Base-by-base conservation (phyloP, 2,797 vertebrate genomes). In the Acanthurus leucopareius region DNA sequence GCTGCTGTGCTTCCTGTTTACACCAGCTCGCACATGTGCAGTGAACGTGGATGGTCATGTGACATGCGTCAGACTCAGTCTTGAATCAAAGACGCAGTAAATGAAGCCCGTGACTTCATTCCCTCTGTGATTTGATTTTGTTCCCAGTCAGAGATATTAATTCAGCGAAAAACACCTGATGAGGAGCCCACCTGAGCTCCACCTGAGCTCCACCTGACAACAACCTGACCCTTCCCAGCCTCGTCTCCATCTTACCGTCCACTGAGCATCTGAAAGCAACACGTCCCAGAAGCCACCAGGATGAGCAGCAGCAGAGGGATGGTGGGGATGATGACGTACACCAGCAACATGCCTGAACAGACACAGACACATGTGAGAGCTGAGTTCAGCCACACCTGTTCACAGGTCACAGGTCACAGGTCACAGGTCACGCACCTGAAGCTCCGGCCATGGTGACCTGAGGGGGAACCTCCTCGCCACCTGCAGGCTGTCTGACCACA, bases 241-340 rank as follows among this genome's bases (percentile, higher is more conserved):
- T 40, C 42, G 42, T 49, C 25, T 59, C 35, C 7, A 6, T 53
- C 69, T 93, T 92, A 98, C 97, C 97, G 97, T 92, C 94, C 95
- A 89, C 95, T 96, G 51, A 98, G 74, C 96, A 96, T 97, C 95
- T 98, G 97, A 86, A 97, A 96, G 91, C 97, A 99, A 91, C 97
- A 98, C 5, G 97, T 98, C 75, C 96, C 97, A 77, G 97, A 97
- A 84, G 97, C 98, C 93, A 98, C 97, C 82, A 99, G 87, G 93
- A 99, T 98, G 92, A 99, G 94, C 85, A 99, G 93, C 62, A 99
- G 94, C 69, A 99, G 93, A 0, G 98, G 98, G 88, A 99, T 97
- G 16, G 97, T 98, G 52, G 98, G 97, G 86, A 99, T 97, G 87
- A 98, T 93, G 2, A 99, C 95, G 62, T 98, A 99, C 85, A 99